A percentile compares a stretch with the other conserved stretches of the same genome.
These are phyloP conservation scores for Eilema depressum DNA, from an alignment of 2,888 invertebrate species.

Conservation along the genomic window DNA sequence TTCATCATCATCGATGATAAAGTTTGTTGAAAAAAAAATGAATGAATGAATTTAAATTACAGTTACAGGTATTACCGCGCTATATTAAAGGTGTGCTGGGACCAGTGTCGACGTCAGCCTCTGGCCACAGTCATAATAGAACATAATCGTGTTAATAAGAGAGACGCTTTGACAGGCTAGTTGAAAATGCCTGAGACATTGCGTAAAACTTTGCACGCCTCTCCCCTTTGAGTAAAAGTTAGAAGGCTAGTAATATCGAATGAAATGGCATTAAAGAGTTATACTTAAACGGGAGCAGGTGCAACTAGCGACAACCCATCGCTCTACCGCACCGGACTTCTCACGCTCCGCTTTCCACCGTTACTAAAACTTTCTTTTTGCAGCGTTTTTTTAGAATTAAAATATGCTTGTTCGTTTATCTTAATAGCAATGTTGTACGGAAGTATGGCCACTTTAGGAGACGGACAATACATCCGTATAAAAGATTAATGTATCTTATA, in stretches of 20 bases:
- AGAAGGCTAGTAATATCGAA: neutral
- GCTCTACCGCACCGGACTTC: constrained; percentile 8
- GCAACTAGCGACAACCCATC: constrained; percentile 5
- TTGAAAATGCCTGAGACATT: neutral
- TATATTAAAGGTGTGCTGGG: neutral
- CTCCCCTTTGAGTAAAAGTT: neutral
- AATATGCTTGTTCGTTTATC: constrained; percentile 4
- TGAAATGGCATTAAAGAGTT: neutral
- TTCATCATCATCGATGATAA: too few species aligned
- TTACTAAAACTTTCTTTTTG: constrained; percentile 11
- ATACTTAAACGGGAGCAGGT: constrained; percentile 9
- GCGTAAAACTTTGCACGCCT: neutral
- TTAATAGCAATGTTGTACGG: constrained; percentile 10
- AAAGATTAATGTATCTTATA: constrained; percentile 4
- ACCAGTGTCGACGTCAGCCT: neutral
- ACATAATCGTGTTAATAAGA: constrained; percentile 4
- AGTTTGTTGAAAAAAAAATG: too few species aligned
- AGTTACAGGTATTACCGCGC: neutral
- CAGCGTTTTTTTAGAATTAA: neutral
- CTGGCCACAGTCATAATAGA: neutral
- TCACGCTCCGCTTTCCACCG: constrained; percentile 17
- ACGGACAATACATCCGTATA: constrained; percentile 8
- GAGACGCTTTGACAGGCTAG: neutral
- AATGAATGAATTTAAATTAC: neutral
- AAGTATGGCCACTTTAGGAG: constrained; percentile 7